Conservation (phyloP, 2,888 invertebrate species). For the Amblyjoppa proteus region DNA sequence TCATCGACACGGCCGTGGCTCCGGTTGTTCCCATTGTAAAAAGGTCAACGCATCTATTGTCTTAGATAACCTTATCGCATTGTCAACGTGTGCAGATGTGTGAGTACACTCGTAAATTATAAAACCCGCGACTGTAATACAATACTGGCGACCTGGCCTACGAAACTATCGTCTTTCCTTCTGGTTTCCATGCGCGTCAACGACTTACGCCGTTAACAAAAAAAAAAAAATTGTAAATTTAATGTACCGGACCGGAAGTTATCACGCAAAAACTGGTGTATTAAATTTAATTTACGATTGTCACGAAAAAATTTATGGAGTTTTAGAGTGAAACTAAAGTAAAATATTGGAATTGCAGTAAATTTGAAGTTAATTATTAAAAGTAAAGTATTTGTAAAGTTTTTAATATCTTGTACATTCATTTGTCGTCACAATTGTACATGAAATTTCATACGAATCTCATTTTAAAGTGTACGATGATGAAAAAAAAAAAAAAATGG, state of each 20-base stretch:
- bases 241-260: no score
- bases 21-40: slow-evolving; percentile 76
- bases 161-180: slow-evolving; percentile 25
- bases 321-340: not conserved
- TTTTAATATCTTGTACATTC: no score
- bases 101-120: slow-evolving; percentile 62
- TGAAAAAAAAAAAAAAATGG: no score
- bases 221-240: not conserved
- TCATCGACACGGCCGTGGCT: slow-evolving; percentile 77
- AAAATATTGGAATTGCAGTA: no score
- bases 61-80: slow-evolving; percentile 77
- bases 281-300: no score
- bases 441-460: not conserved
- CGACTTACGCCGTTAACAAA: slow-evolving; percentile 18
- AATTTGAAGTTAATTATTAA: no score
- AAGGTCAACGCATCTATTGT: slow-evolving; percentile 81
- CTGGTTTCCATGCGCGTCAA: slow-evolving; percentile 23
- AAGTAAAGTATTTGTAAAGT: no score
- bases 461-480: not conserved
- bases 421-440: no score
- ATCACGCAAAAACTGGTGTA: no score
- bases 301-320: not conserved
- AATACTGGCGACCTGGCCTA: slow-evolving; percentile 26
- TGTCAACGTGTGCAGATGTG: slow-evolving; percentile 63
- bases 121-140: slow-evolving; percentile 44